Conservation (phyloP, 2,113 vertebrate genomes). For the Ailurus styani region DNA sequence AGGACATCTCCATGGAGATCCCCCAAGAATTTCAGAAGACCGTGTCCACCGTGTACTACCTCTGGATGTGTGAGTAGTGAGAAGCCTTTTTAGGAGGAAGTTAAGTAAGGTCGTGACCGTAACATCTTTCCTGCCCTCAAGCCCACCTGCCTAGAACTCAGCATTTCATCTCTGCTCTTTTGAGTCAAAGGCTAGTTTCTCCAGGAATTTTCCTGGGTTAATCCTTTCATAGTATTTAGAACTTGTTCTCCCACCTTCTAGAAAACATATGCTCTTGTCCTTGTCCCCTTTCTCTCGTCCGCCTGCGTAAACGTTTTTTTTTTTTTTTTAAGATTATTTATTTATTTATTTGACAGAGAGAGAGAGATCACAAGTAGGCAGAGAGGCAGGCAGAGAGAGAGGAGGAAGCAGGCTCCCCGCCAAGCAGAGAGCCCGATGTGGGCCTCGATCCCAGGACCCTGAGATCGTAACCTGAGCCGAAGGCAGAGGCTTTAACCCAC, state of each 20-base stretch:
- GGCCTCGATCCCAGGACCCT: no score
- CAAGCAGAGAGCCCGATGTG: no score
- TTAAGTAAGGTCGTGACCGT: no score
- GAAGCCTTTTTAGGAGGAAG: fast-evolving
- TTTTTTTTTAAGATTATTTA: no score
- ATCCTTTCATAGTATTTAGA: not conserved
- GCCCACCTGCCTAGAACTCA: not conserved
- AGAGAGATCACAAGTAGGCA: no score
- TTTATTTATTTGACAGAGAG: no score
- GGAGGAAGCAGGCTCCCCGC: no score
- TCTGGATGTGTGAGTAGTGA: conserved; percentile 92
- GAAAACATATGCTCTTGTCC: not conserved
- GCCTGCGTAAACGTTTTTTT: not conserved
- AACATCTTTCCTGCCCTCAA: not conserved
- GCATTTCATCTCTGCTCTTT: not conserved
- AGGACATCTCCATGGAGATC: conserved; percentile 95
- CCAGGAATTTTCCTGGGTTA: not conserved
- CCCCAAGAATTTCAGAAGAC: conserved; percentile 92
- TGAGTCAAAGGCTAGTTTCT: not conserved
- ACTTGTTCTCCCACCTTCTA: not conserved
- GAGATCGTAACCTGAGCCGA: no score
- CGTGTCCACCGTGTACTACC: conserved; percentile 94
- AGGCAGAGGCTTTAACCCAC: no score
- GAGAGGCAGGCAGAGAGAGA: no score
- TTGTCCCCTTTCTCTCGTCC: not conserved